A percentile compares a stretch with the other conserved stretches of the same genome.
Conservation (phyloP, 2,113 vertebrate species). For the Anoplopoma fimbria region DNA sequence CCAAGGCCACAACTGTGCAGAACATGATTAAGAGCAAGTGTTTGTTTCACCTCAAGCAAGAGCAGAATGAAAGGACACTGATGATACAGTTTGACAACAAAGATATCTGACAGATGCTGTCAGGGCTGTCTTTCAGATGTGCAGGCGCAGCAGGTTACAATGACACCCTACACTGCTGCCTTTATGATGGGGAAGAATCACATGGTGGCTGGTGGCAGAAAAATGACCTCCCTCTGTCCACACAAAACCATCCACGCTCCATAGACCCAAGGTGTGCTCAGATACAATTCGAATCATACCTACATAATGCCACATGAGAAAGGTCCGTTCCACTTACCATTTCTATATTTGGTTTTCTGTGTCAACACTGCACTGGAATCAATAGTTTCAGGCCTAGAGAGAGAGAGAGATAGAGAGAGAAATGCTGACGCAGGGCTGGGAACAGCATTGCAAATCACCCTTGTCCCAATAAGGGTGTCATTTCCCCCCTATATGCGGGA, state of each 20-base stretch:
- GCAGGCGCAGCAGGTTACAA: not conserved
- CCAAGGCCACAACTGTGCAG: not conserved
- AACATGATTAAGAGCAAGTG: slow-evolving; percentile 1
- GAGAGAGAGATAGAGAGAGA: slow-evolving; percentile 13
- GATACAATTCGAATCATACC: not conserved
- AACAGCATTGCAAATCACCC: slow-evolving; percentile 13
- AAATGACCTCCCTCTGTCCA: slow-evolving; percentile 33
- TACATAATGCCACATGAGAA: slow-evolving; percentile 27
- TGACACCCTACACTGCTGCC: slow-evolving; percentile 67
- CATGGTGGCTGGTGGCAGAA: slow-evolving; percentile 41
- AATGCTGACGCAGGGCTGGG: slow-evolving; percentile 38
- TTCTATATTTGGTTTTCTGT: slow-evolving; percentile 65
- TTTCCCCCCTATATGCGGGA: not conserved
- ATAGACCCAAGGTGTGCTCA: slow-evolving; percentile 19
- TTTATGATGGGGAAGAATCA: slow-evolving; percentile 40
- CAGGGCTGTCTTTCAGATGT: slow-evolving; percentile 18
- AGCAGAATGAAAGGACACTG: not conserved
- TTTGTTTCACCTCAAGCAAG: slow-evolving; percentile 2
- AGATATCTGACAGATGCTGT: slow-evolving; percentile 14
- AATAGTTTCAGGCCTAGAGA: slow-evolving; percentile 55
- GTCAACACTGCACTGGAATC: slow-evolving; percentile 64
- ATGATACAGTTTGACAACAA: not conserved
- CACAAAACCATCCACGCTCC: slow-evolving; percentile 37
- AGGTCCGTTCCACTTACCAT: slow-evolving; percentile 70
- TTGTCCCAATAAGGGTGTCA: not conserved